phyloP scores from a whole-genome alignment of 1,140 invertebrate genomes.

The Pseudomyrmex flavicornis region DNA sequence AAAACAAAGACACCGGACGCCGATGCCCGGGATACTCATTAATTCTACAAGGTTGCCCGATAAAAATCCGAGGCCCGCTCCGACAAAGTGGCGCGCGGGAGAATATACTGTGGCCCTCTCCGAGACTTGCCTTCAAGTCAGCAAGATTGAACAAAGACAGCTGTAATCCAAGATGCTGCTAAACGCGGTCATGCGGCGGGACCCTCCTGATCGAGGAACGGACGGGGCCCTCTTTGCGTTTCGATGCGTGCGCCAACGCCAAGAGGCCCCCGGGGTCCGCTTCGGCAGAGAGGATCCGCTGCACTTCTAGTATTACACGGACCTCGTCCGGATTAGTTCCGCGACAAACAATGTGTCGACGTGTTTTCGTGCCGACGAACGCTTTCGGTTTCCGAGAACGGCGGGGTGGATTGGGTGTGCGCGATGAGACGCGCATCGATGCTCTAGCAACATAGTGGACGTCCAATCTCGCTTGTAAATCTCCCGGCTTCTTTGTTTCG shows the following conservation, averaged over 20 bases:
- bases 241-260: constrained; percentile 8
- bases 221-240: neutral
- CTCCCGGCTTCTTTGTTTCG: constrained; percentile 24
- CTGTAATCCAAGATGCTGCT: constrained; percentile 58
- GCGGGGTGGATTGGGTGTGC: constrained; percentile 1
- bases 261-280: neutral
- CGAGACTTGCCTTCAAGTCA: constrained; percentile 25
- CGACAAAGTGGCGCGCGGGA: constrained; percentile 45
- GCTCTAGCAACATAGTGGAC: constrained; percentile 30
- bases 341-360: constrained; percentile 52
- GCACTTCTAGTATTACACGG: constrained; percentile 66
- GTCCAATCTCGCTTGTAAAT: constrained; percentile 32
- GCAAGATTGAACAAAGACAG: constrained; percentile 44
- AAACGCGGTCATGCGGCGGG: constrained; percentile 37
- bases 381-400: constrained; percentile 46
- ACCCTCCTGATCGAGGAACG: constrained; percentile 27
- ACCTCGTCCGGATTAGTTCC: constrained; percentile 16
- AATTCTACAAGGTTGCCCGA: constrained; percentile 50
- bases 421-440: constrained; percentile 35
- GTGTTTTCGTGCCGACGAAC: constrained; percentile 39
- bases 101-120: constrained; percentile 6
- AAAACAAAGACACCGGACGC: constrained; percentile 43
- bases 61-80: constrained; percentile 27
- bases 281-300: constrained; percentile 16
- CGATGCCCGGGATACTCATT: constrained; percentile 27